Evolutionary conservation across 2,113 vertebrate species (phyloP), one percentile per base, ranked within the genome.

Genomic region (Holacanthus passer): DNA sequence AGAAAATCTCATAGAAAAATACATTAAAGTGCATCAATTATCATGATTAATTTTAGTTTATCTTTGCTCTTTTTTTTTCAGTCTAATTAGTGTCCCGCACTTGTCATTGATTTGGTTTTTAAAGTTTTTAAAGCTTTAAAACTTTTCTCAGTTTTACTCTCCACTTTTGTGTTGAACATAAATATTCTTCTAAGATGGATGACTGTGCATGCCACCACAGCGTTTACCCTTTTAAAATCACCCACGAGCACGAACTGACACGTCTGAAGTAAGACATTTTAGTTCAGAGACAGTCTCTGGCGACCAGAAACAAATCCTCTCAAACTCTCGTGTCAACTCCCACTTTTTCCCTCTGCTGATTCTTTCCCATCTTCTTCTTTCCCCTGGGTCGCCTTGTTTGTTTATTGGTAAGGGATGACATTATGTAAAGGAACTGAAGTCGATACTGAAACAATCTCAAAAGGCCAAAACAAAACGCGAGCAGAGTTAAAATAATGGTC

Each of bases 401-500:
- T 91, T 91, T 92, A 90, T 72, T 13, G 53, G 24, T 43, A 10
- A 66, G 11, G 43, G 66, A 77, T 66, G 83, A 71, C 77, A 58
- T 84, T 73, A 79, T 65, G 47, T 75, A 81, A 72, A 77, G 50
- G 50, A 84, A 58, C 50, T 60, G 52, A 45, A 55, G 58, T 63
- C 20, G 70, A 80, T 55, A 75, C 58, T 73, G 41, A 77, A 81
- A 74, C 53, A 12, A 83, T 83, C 78, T 77, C 56, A 32, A 79
- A 72, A 73, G 45, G 65, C 55, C 53, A 41, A 75, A 86, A 83
- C 64, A 68, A 75, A 87, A 84, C n/a, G n/a, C 1, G 3, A 76
- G 48, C 50, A 74, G 75, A 75, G 77, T 87, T 87, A 86, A 91
- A 90, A 82, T 91, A 89, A 84, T 89, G 83, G 81, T 83, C 87